Percentiles rank a stretch among this genome's conserved stretches.
Conservation (phyloP, 2,113 vertebrate species). For the Clarias gariepinus region DNA sequence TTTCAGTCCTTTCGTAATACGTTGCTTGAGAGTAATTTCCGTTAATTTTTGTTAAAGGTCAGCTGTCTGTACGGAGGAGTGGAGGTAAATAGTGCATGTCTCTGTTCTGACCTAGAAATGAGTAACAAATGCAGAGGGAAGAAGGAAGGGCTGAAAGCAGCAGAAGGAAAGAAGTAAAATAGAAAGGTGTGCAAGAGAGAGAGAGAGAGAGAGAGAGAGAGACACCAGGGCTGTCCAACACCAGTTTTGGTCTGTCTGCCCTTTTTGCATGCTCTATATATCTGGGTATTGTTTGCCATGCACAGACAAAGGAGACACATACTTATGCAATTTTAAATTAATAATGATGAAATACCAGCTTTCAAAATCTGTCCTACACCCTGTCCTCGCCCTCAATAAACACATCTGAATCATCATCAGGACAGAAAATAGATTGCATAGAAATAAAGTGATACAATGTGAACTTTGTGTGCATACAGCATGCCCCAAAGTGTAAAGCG, state of each 20-base stretch:
- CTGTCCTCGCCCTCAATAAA: not conserved
- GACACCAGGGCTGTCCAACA: not conserved
- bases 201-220: not conserved
- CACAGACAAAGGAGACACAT: conserved; percentile 14
- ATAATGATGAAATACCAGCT: conserved; percentile 20
- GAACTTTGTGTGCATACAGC: not conserved
- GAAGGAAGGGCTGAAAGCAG: not conserved
- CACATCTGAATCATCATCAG: not conserved
- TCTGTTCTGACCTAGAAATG: not conserved
- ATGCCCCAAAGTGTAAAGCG: not conserved
- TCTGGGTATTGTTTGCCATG: conserved; percentile 14
- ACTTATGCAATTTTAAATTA: conserved; percentile 27
- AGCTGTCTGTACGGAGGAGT: not conserved
- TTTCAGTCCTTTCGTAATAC: not conserved
- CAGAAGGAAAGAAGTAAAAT: not conserved
- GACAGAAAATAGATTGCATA: not conserved
- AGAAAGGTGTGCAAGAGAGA: not conserved
- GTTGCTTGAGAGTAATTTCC: not conserved
- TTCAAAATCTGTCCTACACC: conserved; percentile 2
- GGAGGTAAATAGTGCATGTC: not conserved
- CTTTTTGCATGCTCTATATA: conserved; percentile 53
- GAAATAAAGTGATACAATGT: not conserved
- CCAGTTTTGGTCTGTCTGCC: conserved; percentile 20
- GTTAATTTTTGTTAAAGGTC: not conserved
- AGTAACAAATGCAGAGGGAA: not conserved